phyloP scores from a whole-genome alignment of 2,888 invertebrate genomes.

The Ametastegia equiseti region DNA sequence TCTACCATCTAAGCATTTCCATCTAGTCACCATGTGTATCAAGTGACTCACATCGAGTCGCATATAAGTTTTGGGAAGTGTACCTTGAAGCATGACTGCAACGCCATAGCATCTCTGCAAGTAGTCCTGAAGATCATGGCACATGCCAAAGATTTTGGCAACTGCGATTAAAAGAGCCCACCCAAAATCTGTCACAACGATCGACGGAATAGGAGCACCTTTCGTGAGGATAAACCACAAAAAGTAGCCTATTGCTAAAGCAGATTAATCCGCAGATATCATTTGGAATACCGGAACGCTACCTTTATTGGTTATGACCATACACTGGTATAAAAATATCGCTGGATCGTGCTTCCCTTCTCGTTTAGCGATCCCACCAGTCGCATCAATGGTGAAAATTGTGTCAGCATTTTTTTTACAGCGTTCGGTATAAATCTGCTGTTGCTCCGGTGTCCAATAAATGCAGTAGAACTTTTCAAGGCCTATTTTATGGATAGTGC shows the following conservation, averaged over 20 bases:
- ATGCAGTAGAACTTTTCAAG: slow-evolving; percentile 50
- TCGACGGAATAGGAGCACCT: too few relatives aligned
- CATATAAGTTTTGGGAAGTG: slow-evolving; percentile 49
- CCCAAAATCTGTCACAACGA: slow-evolving; percentile 51
- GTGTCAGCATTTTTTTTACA: slow-evolving; percentile 47
- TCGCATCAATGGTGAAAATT: slow-evolving; percentile 50
- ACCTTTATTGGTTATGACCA: too few relatives aligned
- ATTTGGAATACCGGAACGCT: too few relatives aligned
- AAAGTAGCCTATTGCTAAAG: too few relatives aligned
- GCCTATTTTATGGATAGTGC: slow-evolving; percentile 52
- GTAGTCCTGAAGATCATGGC: slow-evolving; percentile 51
- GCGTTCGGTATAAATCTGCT: slow-evolving; percentile 44
- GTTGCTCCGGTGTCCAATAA: slow-evolving; percentile 51
- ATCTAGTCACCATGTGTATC: slow-evolving; percentile 51
- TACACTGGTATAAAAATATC: slow-evolving; percentile 51
- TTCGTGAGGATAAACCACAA: too few relatives aligned
- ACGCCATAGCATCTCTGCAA: slow-evolving; percentile 53
- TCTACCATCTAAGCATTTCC: slow-evolving; percentile 50
- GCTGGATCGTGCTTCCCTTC: slow-evolving; percentile 43
- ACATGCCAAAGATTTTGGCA: slow-evolving; percentile 53
- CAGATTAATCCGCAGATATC: too few relatives aligned
- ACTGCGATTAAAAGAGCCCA: slow-evolving; percentile 53
- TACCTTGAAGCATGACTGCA: not conserved
- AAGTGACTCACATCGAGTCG: slow-evolving; percentile 56
- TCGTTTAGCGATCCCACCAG: slow-evolving; percentile 45